These are phyloP conservation scores for Sipha maydis DNA, from an alignment of 2,888 invertebrate species.

Conservation along the genomic window DNA sequence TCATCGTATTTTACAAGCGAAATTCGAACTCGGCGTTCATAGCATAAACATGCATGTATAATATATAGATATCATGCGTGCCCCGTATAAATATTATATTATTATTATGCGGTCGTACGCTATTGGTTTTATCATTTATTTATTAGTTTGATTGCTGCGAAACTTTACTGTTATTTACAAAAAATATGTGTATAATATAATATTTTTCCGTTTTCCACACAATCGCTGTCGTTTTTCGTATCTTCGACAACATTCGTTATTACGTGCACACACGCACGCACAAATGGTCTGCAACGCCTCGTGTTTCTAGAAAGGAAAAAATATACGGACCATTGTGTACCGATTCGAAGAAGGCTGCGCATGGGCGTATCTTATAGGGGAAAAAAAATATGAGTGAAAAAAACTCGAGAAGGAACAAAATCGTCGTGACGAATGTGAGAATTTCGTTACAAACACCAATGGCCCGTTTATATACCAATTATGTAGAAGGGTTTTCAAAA, in stretches of 20 bases:
- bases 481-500: constrained; percentile 23
- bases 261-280: not conserved
- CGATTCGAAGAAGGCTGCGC: not conserved
- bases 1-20: not conserved
- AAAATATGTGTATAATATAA: not conserved
- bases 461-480: not conserved
- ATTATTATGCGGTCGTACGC: not conserved
- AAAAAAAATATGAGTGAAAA: not conserved
- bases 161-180: not conserved
- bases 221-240: not conserved
- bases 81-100: not conserved
- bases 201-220: not conserved
- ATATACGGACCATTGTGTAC: not conserved
- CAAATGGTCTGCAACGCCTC: not conserved
- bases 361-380: not conserved
- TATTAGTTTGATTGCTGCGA: not conserved
- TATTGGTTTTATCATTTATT: not conserved
- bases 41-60: not conserved
- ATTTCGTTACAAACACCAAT: not conserved
- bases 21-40: not conserved
- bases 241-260: not conserved
- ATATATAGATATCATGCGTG: not conserved
- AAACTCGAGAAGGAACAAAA: constrained; percentile 15
- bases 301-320: not conserved
- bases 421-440: constrained; percentile 35